Conservation (phyloP, 2,888 invertebrate genomes). For the Dusona sp. region DNA sequence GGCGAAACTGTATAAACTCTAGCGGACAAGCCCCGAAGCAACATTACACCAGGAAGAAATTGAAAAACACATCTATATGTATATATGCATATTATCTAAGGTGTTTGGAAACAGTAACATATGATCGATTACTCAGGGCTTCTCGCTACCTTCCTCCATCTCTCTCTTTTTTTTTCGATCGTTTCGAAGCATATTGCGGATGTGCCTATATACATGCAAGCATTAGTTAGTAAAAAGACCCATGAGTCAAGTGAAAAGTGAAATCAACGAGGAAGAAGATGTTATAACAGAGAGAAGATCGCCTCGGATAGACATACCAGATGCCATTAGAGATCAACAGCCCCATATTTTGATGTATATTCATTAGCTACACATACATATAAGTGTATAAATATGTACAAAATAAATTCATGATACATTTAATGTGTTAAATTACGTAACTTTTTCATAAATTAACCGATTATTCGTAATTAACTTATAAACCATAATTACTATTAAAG, state of each 20-base stretch:
- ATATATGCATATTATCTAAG: not conserved
- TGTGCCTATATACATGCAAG: not conserved
- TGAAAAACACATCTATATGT: not conserved
- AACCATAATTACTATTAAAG: slow-evolving; percentile 3
- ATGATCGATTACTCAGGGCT: slow-evolving; percentile 15
- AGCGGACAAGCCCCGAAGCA: slow-evolving; percentile 8
- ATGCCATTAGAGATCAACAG: slow-evolving; percentile 51
- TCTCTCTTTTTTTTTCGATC: not conserved
- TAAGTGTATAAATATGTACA: not conserved
- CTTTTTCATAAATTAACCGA: slow-evolving; percentile 15
- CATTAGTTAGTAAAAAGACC: slow-evolving; percentile 9
- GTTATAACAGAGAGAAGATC: slow-evolving; percentile 49
- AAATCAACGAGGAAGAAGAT: slow-evolving; percentile 69
- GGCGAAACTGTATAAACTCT: slow-evolving; percentile 6
- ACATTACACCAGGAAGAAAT: not conserved
- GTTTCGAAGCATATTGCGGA: not conserved
- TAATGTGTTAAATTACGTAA: not conserved
- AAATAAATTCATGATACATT: slow-evolving; percentile 1
- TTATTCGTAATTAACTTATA: slow-evolving; percentile 44
- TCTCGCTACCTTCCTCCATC: not conserved
- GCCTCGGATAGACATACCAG: slow-evolving; percentile 7
- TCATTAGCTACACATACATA: not conserved
- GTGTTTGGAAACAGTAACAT: slow-evolving; percentile 8
- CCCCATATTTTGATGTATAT: slow-evolving; percentile 11
- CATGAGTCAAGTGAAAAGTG: slow-evolving; percentile 65